Percentiles rank a stretch among this genome's conserved stretches.
phyloP scores from a whole-genome alignment of 2,888 invertebrate genomes.

The Xestia xanthographa region DNA sequence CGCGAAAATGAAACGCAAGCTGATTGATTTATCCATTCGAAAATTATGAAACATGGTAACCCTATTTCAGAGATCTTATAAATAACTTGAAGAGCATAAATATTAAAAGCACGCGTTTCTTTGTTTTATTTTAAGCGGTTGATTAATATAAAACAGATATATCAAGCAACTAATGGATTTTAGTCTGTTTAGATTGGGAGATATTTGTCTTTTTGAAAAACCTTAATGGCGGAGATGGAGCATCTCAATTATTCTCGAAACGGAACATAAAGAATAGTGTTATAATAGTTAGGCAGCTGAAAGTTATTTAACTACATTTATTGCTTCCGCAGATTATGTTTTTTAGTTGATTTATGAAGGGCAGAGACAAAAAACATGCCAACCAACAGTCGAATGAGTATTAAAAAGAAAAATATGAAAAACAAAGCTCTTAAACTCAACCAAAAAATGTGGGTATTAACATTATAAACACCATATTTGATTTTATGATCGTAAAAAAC shows the following conservation, averaged over 20 bases:
- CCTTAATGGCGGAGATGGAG: constrained; percentile 43
- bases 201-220: constrained; percentile 61
- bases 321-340: constrained; percentile 29
- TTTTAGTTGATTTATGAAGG: constrained; percentile 34
- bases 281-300: constrained; percentile 45
- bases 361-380: constrained; percentile 9
- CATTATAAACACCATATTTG: constrained; percentile 29
- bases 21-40: constrained; percentile 7
- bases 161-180: constrained; percentile 66
- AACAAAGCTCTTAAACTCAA: constrained; percentile 18
- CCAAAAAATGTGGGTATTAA: background rate
- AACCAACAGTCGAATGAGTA: constrained; percentile 3
- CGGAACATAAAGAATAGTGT: constrained; percentile 38
- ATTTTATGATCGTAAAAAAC: constrained; percentile 29
- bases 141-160: constrained; percentile 70
- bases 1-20: constrained; percentile 17
- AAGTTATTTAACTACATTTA: constrained; percentile 40
- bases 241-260: constrained; percentile 46
- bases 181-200: constrained; percentile 47
- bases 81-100: constrained; percentile 66
- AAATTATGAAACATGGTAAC: constrained; percentile 45
- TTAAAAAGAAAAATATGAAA: constrained; percentile 11
- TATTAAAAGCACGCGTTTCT: constrained; percentile 59
- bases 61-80: constrained; percentile 51
- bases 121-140: constrained; percentile 67